Evolutionary conservation across 2,888 invertebrate genomes (phyloP).

Genomic region (Baronia brevicornis): DNA sequence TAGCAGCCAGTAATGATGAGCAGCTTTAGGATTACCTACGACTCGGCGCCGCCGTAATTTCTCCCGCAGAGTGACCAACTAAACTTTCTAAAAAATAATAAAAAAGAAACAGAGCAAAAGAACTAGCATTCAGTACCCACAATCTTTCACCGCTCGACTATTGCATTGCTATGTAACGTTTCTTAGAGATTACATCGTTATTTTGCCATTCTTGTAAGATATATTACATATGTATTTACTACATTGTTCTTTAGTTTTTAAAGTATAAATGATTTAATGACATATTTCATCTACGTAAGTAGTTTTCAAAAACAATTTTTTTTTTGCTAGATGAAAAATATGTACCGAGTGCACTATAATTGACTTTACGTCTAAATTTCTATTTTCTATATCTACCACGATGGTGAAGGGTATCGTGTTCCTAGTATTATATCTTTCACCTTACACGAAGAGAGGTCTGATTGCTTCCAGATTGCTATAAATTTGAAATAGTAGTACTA

Average conservation of each 20-base stretch:
- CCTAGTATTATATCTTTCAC: constrained; percentile 60
- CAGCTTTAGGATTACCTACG: constrained; percentile 55
- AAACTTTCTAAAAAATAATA: constrained; percentile 71
- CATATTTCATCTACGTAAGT: too few relatives aligned
- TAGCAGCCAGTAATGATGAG: constrained; percentile 56
- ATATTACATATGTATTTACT: too few relatives aligned
- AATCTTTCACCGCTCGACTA: constrained; percentile 69
- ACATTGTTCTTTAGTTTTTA: too few relatives aligned
- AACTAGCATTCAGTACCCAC: constrained; percentile 61
- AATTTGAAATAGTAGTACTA: constrained; percentile 65
- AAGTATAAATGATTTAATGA: too few relatives aligned
- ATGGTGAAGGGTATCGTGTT: constrained; percentile 57
- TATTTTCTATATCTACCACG: constrained; percentile 27
- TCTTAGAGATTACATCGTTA: constrained; percentile 33
- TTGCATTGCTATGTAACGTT: constrained; percentile 43
- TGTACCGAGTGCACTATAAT: too few relatives aligned
- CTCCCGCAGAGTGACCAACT: constrained; percentile 64
- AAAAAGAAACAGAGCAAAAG: constrained; percentile 65
- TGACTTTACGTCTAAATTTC: constrained; percentile 30
- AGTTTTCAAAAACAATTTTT: too few relatives aligned
- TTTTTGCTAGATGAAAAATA: too few relatives aligned
- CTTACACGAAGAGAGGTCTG: constrained; percentile 57
- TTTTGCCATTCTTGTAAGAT: too few relatives aligned
- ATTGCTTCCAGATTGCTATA: constrained; percentile 69
- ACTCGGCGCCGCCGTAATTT: constrained; percentile 59